Evolutionary conservation across 2,797 vertebrate species (phyloP).

Genomic region (Oreonectes daqikongensis): DNA sequence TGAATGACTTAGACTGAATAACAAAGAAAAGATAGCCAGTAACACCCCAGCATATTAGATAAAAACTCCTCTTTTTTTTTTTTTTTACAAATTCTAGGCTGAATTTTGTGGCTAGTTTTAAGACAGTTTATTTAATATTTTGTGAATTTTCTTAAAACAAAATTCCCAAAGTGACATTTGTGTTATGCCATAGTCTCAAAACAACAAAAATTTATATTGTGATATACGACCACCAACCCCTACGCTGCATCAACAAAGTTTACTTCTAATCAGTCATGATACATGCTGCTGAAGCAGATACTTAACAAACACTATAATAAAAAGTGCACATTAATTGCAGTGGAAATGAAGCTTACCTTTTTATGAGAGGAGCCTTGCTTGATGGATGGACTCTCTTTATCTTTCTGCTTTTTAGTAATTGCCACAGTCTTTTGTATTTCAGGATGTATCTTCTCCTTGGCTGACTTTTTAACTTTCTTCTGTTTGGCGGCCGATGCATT

Average conservation of each 20-base stretch:
- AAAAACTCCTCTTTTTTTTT: too few species aligned
- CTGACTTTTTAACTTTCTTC: constrained; percentile 72
- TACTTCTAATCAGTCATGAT: neutral
- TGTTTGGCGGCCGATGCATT: constrained; percentile 67
- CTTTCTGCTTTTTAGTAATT: constrained; percentile 67
- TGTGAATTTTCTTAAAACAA: too few species aligned
- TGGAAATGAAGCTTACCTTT: constrained; percentile 69
- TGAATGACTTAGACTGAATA: too few species aligned
- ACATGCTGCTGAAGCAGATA: neutral
- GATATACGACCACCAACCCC: neutral
- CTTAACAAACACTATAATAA: constrained; percentile 3
- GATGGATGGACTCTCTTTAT: constrained; percentile 62
- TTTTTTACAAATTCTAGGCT: neutral
- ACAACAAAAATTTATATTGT: too few species aligned
- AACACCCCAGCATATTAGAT: too few species aligned
- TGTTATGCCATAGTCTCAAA: too few species aligned
- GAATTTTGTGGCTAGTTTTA: neutral
- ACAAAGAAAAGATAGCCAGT: too few species aligned
- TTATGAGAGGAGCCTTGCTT: constrained; percentile 66
- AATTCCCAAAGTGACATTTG: too few species aligned
- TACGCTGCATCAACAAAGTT: neutral
- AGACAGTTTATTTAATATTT: too few species aligned
- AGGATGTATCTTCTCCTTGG: constrained; percentile 66
- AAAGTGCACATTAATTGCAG: neutral
- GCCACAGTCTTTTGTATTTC: constrained; percentile 60